Conservation (phyloP, 1,140 invertebrate species). For the Anoplophora glabripennis region DNA sequence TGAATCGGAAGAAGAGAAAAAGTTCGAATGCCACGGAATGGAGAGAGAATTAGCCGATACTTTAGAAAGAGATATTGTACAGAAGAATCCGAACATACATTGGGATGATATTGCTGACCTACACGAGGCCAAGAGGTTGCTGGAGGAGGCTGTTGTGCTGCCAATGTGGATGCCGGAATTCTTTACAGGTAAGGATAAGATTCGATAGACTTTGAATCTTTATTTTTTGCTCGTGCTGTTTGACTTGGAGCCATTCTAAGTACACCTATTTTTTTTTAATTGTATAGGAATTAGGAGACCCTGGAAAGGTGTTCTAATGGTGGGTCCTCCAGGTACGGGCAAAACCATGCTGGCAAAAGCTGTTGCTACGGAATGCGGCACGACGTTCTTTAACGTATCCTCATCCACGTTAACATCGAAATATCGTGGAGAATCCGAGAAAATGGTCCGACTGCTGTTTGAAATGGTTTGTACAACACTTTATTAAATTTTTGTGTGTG, state of each 20-base stretch:
- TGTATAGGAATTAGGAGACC: slow-evolving; percentile 67
- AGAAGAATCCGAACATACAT: slow-evolving; percentile 94
- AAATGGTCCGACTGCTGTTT: slow-evolving; percentile 94
- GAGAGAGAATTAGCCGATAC: slow-evolving; percentile 94
- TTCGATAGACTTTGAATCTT: no score
- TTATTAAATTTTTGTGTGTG: not conserved
- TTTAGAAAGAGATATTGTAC: slow-evolving; percentile 94
- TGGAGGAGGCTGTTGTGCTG: slow-evolving; percentile 97
- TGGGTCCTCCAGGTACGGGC: slow-evolving; percentile 94
- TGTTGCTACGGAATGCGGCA: slow-evolving; percentile 98
- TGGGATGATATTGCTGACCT: slow-evolving; percentile 99
- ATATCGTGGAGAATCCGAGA: slow-evolving; percentile 98
- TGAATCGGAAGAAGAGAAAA: slow-evolving; percentile 75
- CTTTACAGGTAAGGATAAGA: slow-evolving; percentile 68
- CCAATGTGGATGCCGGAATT: slow-evolving; percentile 99
- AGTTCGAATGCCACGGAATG: slow-evolving; percentile 87
- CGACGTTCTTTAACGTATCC: slow-evolving; percentile 99
- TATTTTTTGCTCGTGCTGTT: slow-evolving; percentile 37
- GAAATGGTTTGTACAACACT: slow-evolving; percentile 79
- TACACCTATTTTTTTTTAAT: not conserved
- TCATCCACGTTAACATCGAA: slow-evolving; percentile 97
- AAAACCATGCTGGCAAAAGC: slow-evolving; percentile 99
- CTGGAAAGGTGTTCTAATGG: slow-evolving; percentile 96
- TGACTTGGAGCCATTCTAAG: not conserved
- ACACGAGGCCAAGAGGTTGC: slow-evolving; percentile 86